These are phyloP conservation scores for Sarcophaga subvicina DNA, from an alignment of 2,888 invertebrate species.

Conservation along the genomic window DNA sequence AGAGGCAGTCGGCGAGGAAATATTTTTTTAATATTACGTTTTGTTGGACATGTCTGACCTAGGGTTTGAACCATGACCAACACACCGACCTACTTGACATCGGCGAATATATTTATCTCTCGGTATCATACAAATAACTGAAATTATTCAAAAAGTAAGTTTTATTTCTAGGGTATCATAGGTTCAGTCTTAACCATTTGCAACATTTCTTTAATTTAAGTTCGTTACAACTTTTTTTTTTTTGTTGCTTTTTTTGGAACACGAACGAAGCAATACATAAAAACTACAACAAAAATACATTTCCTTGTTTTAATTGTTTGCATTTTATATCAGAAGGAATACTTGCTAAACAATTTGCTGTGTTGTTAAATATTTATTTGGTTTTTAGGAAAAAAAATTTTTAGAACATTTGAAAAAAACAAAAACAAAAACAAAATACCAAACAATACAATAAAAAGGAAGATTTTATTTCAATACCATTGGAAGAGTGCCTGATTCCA, in stretches of 20 bases:
- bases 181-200: too few relatives aligned
- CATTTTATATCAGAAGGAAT: slow-evolving; percentile 22
- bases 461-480: neutral
- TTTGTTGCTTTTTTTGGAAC: neutral
- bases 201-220: neutral
- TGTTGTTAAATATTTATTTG: slow-evolving; percentile 24
- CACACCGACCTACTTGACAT: too few relatives aligned
- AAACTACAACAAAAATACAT: neutral
- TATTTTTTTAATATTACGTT: too few relatives aligned
- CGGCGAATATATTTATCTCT: too few relatives aligned
- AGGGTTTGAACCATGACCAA: too few relatives aligned
- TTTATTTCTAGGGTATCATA: too few relatives aligned
- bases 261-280: neutral
- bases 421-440: neutral
- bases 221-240: neutral
- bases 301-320: slow-evolving; percentile 23
- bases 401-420: neutral
- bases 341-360: slow-evolving; percentile 24
- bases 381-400: slow-evolving; percentile 5
- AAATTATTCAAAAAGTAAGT: too few relatives aligned
- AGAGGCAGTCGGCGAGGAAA: too few relatives aligned
- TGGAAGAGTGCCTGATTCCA: neutral
- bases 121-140: too few relatives aligned
- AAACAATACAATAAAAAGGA: neutral
- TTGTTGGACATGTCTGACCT: too few relatives aligned